Evolutionary conservation across 2,113 vertebrate genomes (phyloP).

Genomic region (Grus americana): DNA sequence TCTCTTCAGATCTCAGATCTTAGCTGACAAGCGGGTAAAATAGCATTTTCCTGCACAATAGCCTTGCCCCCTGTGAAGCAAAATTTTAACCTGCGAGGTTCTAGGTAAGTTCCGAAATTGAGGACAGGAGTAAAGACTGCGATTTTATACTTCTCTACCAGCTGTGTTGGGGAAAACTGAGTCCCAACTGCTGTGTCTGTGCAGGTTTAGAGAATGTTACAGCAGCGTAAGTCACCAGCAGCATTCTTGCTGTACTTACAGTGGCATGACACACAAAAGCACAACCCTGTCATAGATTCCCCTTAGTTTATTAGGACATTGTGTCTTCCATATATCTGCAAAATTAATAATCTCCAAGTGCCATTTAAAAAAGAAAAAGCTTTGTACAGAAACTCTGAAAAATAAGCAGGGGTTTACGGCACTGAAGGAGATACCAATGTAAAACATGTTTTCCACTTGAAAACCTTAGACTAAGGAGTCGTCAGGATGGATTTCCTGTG

Average conservation of each 20-base stretch:
- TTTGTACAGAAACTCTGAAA: background rate
- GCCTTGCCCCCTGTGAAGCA: fast-evolving
- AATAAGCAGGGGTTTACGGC: background rate
- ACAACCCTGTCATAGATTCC: background rate
- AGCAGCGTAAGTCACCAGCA: background rate
- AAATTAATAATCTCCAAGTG: background rate
- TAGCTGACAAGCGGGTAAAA: background rate
- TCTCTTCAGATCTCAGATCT: background rate
- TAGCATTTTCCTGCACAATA: background rate
- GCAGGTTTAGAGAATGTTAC: background rate
- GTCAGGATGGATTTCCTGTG: background rate
- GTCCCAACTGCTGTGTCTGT: background rate
- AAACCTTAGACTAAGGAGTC: background rate
- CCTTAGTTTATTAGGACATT: background rate
- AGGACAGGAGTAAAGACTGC: background rate
- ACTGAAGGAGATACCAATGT: background rate
- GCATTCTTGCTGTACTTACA: fast-evolving
- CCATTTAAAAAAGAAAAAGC: background rate
- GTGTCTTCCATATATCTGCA: background rate
- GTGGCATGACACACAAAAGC: background rate
- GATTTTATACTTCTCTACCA: background rate
- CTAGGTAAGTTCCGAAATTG: background rate
- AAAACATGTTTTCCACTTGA: background rate
- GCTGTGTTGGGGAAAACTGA: background rate
- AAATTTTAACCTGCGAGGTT: background rate